Percentiles rank a stretch among this genome's conserved stretches.
phyloP scores from a whole-genome alignment of 2,888 invertebrate genomes.

The Limulus polyphemus region DNA sequence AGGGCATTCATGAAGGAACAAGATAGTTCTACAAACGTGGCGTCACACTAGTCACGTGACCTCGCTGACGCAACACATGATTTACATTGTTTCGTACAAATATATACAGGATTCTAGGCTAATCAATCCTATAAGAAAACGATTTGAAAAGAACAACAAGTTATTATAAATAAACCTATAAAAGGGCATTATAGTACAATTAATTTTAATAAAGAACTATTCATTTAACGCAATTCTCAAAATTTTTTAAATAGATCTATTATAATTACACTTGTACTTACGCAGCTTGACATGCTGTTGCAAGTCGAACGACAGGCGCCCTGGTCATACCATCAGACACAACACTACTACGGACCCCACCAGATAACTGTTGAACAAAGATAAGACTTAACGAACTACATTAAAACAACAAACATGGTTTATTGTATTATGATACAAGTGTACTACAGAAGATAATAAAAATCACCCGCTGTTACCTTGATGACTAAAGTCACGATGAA shows the following conservation, averaged over 20 bases:
- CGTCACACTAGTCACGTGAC: no score
- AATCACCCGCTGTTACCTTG: no score
- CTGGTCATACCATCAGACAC: constrained; percentile 93
- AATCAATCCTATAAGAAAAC: no score
- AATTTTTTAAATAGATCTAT: not conserved
- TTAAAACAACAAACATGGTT: not conserved
- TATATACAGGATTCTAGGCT: no score
- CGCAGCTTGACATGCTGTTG: constrained; percentile 40
- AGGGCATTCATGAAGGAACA: no score
- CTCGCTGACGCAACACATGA: no score
- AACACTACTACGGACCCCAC: constrained; percentile 68
- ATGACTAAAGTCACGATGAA: no score
- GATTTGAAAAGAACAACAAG: no score
- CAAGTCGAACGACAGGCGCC: constrained; percentile 83
- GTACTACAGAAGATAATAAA: no score
- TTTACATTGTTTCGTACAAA: no score
- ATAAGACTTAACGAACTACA: not conserved
- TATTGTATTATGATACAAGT: not conserved
- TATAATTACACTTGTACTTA: constrained; percentile 21
- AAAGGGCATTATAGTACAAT: constrained; percentile 41
- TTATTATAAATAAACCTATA: no score
- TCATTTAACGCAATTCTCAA: not conserved
- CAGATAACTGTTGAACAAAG: constrained; percentile 15
- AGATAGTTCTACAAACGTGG: no score
- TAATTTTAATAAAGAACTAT: not conserved